Base-by-base conservation (phyloP, 2,113 vertebrate species). In the Uropsilus gracilis region DNA sequence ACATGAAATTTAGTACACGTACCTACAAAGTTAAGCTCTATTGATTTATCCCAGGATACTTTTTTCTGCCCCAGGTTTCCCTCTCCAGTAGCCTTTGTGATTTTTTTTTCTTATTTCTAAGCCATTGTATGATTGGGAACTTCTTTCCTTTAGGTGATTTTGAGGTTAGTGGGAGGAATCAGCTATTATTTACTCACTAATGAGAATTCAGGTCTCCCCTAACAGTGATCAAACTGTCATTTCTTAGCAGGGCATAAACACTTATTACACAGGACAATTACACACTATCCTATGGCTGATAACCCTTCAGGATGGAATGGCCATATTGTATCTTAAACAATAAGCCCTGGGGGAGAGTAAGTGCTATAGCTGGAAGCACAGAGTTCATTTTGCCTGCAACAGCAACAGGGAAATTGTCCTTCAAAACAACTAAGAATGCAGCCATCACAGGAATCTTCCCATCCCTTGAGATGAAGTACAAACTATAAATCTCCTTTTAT, bases 401-500 rank as follows among this genome's bases (percentile, higher is more conserved):
- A 89, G 55, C 46, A 92, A 50, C 44, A 42, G 20, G 37, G 63
- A 94, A 57, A 91, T 76, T 81, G 22, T 55, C 63, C 86, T 96
- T 95, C 77, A 77, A 57, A 94, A 91, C 90, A 95, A 92, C 32
- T 2, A 5, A 71, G 42, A 71, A 55, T 59, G 85, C 77, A 92
- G 71, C 37, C 48, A 24, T 86, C 77, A 95, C 55, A 94, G 66
- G 46, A 94, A 46, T 92, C 69, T 89, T 61, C 69, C 75, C 86
- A 61, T 94, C 64, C 86, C 48, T 95, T 87, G 95, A 55, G 91
- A 96, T 96, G 55, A 94, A 94, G 73, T 89, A 71, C 48, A 57
- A 96, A 96, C 71, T 97, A 98, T 95, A 76, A 94, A 72, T 96
- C 46, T 76, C 34, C 13, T 91, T 88, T 97, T 59, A 77, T 76